Conservation (phyloP, 2,113 vertebrate species). For the Boulengeromyrus knoepffleri region DNA sequence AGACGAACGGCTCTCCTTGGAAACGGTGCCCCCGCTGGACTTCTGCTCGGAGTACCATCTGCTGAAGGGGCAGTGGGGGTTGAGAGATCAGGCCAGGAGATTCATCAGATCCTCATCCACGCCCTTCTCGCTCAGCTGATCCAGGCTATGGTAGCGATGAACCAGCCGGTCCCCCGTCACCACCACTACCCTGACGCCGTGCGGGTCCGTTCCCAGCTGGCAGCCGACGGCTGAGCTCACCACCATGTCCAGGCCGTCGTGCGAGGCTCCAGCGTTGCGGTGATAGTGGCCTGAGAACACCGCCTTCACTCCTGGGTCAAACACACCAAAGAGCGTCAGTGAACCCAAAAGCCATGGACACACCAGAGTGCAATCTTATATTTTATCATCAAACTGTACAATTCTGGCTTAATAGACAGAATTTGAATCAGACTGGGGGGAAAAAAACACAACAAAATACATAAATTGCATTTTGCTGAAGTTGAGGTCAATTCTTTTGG, state of each 20-base stretch:
- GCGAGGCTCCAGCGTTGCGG: slow-evolving; percentile 78
- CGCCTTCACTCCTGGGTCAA: slow-evolving; percentile 71
- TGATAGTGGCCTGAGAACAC: slow-evolving; percentile 95
- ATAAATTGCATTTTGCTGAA: neutral
- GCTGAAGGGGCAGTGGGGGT: neutral
- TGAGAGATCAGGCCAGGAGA: slow-evolving; percentile 51
- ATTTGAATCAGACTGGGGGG: neutral
- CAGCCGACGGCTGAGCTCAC: slow-evolving; percentile 92
- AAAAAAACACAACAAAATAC: neutral
- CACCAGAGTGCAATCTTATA: neutral
- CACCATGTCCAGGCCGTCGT: slow-evolving; percentile 81
- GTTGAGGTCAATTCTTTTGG: neutral
- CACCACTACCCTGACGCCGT: slow-evolving; percentile 79
- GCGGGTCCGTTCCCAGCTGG: slow-evolving; percentile 79
- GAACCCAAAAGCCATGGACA: neutral
- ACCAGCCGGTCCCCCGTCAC: slow-evolving; percentile 71
- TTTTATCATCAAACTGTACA: neutral
- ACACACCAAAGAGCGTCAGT: slow-evolving; percentile 1
- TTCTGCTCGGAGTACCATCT: neutral
- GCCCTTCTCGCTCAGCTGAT: slow-evolving; percentile 62
- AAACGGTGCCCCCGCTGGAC: neutral
- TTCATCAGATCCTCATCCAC: slow-evolving; percentile 69
- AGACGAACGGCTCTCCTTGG: neutral
- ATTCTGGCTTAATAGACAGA: neutral
- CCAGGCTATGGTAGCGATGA: slow-evolving; percentile 80